Percentiles rank a stretch among this genome's conserved stretches.
Evolutionary conservation across 53 echinoderm and acorn worm genomes (phyloP).

Genomic region (Patiria pectinifera): DNA sequence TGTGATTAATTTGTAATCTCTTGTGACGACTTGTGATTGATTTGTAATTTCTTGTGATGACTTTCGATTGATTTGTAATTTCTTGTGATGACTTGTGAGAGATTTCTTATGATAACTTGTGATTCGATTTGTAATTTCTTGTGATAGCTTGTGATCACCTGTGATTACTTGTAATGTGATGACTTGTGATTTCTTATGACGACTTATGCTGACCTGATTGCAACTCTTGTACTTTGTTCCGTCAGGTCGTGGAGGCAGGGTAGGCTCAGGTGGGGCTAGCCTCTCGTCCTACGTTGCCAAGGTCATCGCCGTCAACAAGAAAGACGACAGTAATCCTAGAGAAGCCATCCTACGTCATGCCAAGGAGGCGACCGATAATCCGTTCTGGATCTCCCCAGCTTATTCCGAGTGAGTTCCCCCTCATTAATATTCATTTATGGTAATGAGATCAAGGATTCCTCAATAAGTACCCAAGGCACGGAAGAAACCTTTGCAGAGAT

Average conservation of each 20-base stretch:
- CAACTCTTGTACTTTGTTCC: not conserved
- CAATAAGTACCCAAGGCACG: no score
- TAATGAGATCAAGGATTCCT: not conserved
- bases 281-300: constrained; percentile 91
- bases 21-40: no score
- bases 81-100: no score
- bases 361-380: constrained; percentile 88
- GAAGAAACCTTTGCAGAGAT: no score
- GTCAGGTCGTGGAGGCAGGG: constrained; percentile 90
- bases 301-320: constrained; percentile 84
- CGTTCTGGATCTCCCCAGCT: constrained; percentile 95
- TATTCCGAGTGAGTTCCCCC: constrained; percentile 80
- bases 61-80: no score
- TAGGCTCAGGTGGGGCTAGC: constrained; percentile 82
- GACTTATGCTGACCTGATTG: not conserved
- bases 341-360: constrained; percentile 93
- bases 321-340: constrained; percentile 84
- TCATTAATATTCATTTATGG: not conserved
- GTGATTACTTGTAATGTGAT: no score
- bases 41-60: no score
- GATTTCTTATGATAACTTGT: no score
- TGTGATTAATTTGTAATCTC: no score
- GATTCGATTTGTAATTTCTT: no score
- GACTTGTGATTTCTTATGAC: not conserved
- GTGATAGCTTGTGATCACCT: no score